These are phyloP conservation scores for Chelon auratus DNA, from an alignment of 2,797 vertebrate species.

Conservation along the genomic window DNA sequence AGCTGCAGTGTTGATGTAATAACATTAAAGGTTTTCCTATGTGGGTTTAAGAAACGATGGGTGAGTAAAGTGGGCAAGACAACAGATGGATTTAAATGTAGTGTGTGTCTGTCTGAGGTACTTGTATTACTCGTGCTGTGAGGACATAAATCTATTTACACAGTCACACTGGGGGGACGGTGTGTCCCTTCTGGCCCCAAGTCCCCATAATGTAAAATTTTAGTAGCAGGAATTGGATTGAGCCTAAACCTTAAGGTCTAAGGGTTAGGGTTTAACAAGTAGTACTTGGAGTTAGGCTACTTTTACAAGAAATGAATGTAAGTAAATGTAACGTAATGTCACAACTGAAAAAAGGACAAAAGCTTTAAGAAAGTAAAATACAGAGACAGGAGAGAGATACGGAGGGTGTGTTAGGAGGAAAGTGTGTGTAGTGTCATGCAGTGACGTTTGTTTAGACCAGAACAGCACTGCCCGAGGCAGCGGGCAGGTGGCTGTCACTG, in stretches of 20 bases:
- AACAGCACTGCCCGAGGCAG: constrained; percentile 83
- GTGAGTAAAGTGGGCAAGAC: constrained; percentile 90
- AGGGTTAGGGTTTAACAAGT: too few relatives aligned
- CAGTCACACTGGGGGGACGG: not conserved
- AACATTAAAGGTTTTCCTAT: constrained; percentile 91
- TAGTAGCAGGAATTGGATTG: not conserved
- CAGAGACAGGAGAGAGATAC: constrained; percentile 15
- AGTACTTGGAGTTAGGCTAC: too few relatives aligned
- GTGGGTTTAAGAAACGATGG: constrained; percentile 91
- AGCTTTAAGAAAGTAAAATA: constrained; percentile 7
- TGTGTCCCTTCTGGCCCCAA: not conserved
- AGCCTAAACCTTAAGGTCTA: not conserved
- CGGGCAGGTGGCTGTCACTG: constrained; percentile 90
- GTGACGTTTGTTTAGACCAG: constrained; percentile 93
- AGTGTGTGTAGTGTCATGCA: constrained; percentile 88
- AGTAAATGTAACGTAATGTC: not conserved
- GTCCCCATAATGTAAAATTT: not conserved
- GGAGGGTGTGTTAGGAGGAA: constrained; percentile 81
- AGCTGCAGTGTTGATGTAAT: constrained; percentile 91
- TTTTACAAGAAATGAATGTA: not conserved
- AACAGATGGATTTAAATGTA: constrained; percentile 90
- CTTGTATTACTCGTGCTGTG: constrained; percentile 5
- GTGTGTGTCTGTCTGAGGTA: constrained; percentile 11
- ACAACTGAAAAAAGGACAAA: not conserved
- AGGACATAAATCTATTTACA: constrained; percentile 14